Conservation (phyloP, 2,113 vertebrate species). For the Xiphias gladius region DNA sequence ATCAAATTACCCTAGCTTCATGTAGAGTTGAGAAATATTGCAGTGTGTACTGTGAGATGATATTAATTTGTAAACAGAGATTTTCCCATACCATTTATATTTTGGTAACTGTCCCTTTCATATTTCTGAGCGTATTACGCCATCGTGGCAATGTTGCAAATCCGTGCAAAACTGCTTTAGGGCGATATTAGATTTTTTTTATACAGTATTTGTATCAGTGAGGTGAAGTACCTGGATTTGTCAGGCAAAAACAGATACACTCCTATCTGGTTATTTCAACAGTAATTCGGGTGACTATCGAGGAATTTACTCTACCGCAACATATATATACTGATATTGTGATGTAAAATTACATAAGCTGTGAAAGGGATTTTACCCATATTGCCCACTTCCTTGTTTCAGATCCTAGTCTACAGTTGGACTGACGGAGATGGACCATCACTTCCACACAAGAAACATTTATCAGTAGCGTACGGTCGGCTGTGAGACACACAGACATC, state of each 20-base stretch:
- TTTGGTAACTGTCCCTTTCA: neutral
- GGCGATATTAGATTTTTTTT: neutral
- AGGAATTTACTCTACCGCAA: neutral
- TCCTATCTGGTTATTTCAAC: too few species aligned
- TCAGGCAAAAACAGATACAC: too few species aligned
- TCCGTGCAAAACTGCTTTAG: neutral
- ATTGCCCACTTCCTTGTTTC: neutral
- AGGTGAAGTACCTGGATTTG: neutral
- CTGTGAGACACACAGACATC: conserved; percentile 7
- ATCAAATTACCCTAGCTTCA: neutral
- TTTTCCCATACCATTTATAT: neutral
- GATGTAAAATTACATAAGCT: neutral
- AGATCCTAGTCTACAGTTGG: neutral
- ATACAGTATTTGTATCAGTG: neutral
- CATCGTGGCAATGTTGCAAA: neutral
- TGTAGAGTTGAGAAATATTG: neutral
- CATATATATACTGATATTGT: neutral
- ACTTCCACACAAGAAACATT: neutral
- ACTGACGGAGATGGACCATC: neutral
- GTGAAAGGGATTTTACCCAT: neutral
- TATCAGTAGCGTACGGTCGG: neutral
- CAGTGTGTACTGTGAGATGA: neutral
- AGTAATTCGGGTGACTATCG: neutral
- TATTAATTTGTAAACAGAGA: neutral
- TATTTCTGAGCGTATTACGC: too few species aligned